These are phyloP conservation scores for Stichopus horrens DNA, from an alignment of 53 echinoderm and acorn worm species.

Conservation along the genomic window DNA sequence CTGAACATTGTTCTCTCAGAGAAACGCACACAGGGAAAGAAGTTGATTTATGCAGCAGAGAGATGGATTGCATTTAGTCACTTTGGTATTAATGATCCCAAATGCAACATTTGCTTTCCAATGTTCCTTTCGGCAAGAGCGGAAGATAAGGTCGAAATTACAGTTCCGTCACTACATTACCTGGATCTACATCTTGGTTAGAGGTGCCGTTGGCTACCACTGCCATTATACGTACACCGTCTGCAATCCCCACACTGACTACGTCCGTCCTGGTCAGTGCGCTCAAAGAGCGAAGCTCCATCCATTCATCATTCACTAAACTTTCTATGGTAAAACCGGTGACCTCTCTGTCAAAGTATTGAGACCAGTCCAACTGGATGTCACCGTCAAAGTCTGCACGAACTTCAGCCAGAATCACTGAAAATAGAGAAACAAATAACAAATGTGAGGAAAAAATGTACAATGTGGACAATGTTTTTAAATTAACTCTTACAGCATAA, in stretches of 20 bases:
- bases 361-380: conserved; percentile 19
- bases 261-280: conserved; percentile 3
- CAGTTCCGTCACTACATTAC: not conserved
- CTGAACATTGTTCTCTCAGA: not conserved
- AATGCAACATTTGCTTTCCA: not conserved
- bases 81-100: not conserved
- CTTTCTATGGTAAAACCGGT: conserved; percentile 5
- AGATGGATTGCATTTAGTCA: not conserved
- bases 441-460: too few relatives aligned
- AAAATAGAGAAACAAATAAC: not conserved
- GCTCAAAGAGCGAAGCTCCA: not conserved
- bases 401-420: conserved; percentile 15
- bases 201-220: not conserved
- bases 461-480: too few relatives aligned
- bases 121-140: not conserved
- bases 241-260: conserved; percentile 3
- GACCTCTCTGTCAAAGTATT: conserved; percentile 14
- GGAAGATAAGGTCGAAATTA: not conserved
- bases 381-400: conserved; percentile 31
- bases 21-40: not conserved
- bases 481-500: too few relatives aligned
- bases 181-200: conserved; percentile 5
- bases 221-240: conserved; percentile 16
- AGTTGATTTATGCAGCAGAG: not conserved
- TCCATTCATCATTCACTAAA: not conserved